Evolutionary conservation across 1,140 invertebrate genomes (phyloP), one percentile per base, ranked within the genome.

Genomic region (Dendroctonus ponderosae): DNA sequence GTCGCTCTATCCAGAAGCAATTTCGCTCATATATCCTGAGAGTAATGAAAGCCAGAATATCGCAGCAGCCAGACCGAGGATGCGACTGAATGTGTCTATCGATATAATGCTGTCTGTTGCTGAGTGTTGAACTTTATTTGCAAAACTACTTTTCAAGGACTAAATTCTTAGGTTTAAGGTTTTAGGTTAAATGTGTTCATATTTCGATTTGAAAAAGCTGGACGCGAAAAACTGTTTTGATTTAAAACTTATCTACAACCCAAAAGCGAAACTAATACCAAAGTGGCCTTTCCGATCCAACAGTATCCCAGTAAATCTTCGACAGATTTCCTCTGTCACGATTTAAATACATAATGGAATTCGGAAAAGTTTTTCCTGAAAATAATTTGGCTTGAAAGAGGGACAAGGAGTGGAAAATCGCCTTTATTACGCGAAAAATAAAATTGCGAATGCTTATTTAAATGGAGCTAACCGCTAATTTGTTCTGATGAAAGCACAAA

Each of bases 381-480:
- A 58, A 58, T 58, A 58, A 58, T 58, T 58, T 44, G 41, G 53
- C 56, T 12, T 7, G 53, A 56, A 38, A 41, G 53, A 44, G 38
- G 42, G 44, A 58, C 56, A 58, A 58, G 56, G 42, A 44, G 56
- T 58, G 56, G 56, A 58, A 58, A 58, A 58, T 58, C 56, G 56
- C 56, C 56, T 58, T 58, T 58, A 58, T 58, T 44, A 58, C 46
- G 11, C 56, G 42, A 26, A 26, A 58, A 58, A 58, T 43, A 58
- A 43, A 44, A 58, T 58, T 58, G 41, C 41, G 56, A 58, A 58
- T 58, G 46, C 56, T 58, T 72, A 72, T 72, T 72, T 72, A 72
- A 72, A 70, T 65, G 66, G 60, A 62, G 64, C 57, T 62, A 68
- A 62, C 68, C 71, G 68, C 71, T 72, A 72, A 72, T 72, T 72